A percentile compares a stretch with the other conserved stretches of the same genome.
Evolutionary conservation across 2,888 invertebrate genomes (phyloP).

Genomic region (Thyatira batis): DNA sequence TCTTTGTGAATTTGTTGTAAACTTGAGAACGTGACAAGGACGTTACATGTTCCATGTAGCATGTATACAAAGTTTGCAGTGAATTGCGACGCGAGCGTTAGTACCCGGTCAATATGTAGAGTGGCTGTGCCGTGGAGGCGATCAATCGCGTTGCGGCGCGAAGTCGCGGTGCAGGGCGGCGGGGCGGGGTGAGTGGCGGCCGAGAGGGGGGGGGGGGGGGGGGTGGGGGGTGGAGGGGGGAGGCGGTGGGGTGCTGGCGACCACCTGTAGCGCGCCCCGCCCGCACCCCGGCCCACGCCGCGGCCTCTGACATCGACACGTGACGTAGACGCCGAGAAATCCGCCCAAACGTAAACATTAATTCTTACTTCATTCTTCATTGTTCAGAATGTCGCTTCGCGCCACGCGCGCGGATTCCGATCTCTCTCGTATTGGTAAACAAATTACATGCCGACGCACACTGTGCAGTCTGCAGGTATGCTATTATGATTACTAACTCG

Average conservation of each 20-base stretch:
- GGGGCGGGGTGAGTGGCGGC: slow-evolving; percentile 24
- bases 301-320: slow-evolving; percentile 68
- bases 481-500: slow-evolving; percentile 36
- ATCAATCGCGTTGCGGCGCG: slow-evolving; percentile 75
- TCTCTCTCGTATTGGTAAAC: slow-evolving; percentile 77
- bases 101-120: slow-evolving; percentile 80
- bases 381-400: slow-evolving; percentile 72
- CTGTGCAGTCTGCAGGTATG: slow-evolving; percentile 31
- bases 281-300: slow-evolving; percentile 29
- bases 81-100: slow-evolving; percentile 72
- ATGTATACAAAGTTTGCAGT: slow-evolving; percentile 61
- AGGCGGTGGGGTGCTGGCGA: slow-evolving; percentile 39
- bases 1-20: slow-evolving; percentile 6
- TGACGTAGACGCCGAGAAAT: slow-evolving; percentile 79
- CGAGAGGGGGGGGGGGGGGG: too few relatives aligned
- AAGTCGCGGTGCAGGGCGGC: slow-evolving; percentile 30
- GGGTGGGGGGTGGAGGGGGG: slow-evolving; percentile 23
- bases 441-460: slow-evolving; percentile 54
- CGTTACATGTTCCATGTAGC: slow-evolving; percentile 54
- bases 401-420: slow-evolving; percentile 73
- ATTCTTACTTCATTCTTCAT: slow-evolving; percentile 81
- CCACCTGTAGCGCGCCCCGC: slow-evolving; percentile 70
- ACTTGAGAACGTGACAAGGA: slow-evolving; percentile 24
- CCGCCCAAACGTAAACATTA: slow-evolving; percentile 82
- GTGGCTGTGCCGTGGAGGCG: slow-evolving; percentile 76